Evolutionary conservation across 2,888 invertebrate species (phyloP), one percentile per base, ranked within the genome.

Genomic region (Minunthozetes semirufus): DNA sequence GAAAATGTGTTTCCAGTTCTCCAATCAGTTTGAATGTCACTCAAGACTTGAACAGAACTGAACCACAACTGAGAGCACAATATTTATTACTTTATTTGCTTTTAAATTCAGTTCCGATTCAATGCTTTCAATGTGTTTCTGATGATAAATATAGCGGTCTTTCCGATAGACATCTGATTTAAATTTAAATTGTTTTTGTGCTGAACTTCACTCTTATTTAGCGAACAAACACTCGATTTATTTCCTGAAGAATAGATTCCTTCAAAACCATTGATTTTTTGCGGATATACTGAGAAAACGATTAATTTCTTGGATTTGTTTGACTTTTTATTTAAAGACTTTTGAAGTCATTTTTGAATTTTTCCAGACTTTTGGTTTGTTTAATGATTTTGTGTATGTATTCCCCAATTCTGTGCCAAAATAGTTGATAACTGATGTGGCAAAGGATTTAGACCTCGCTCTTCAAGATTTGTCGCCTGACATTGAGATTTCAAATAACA

Each of bases 381-480:
- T 25, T 56, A 22, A 22, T 22, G 25, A 56, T 22, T 56, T 22
- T 22, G 15, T 22, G 15, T 8, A 19, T 50, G 56, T 56, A 8
- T 56, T 56, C 11, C 22, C 11, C 13, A 1, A 11, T 25, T 25
- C n/a, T 22, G n/a, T 25, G 17, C 22, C 15, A 22, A 80, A 80
- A 73, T 80, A 81, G 82, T 80, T 82, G 80, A 80, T 82, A 78
- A 82, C 80, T 76, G 81, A 80, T 76, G 81, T 93, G 81, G 92
- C 92, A 77, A 88, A 88, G 81, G 92, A 92, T 85, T 86, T 93
- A 85, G 92, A 93, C 84, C 89, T 90, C 80, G 91, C 92, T 90
- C 87, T 93, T 81, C 89, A 88, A 80, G 92, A 92, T 83, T 86
- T 93, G 77, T 90, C 91, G 81, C 89, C 78, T 75, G 78, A 90